Base-by-base conservation (phyloP, 2,113 vertebrate species). In the Eurystomus gularis region DNA sequence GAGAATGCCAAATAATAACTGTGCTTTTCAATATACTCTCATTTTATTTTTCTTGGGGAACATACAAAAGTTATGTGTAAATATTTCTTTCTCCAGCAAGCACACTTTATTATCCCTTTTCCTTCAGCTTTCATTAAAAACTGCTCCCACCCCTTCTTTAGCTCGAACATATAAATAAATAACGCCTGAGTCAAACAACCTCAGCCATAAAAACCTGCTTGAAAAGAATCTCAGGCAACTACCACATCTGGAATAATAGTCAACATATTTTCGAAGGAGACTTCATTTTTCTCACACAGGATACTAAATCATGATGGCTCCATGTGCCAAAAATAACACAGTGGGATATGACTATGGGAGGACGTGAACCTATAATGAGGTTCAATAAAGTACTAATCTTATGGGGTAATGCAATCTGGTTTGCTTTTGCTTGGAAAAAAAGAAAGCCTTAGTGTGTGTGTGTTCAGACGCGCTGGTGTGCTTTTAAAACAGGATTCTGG, bases 211-310 rank as follows among this genome's bases (percentile, higher is more conserved):
- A 96, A 96, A 83, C 51, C 90, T 85, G 85, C 96, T 94, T 94
- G 92, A 96, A 97, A 97, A 86, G 92, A 90, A 96, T 94, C 87
- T 94, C 79, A 75, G 65, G 96, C 96, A 90, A 97, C 96, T 96
- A 95, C 96, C 95, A 97, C 93, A 96, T 97, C 97, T 97, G 97
- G 94, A 97, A 97, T 97, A 97, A 97, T 81, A 95, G 95, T 97
- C 96, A 90, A 86, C 51, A 46, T 95, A 96, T 97, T 97, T 97
- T 84, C 94, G 90, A 94, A 79, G 68, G 94, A 93, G 92, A 93
- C 95, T 96, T 90, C 76, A 46, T 65, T 94, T 96, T 97, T 97
- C 96, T 97, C 97, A 95, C 85, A 92, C 90, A 55, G 92, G 83
- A 94, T 77, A 91, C 90, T 97, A 95, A 95, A 96, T 96, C 96